phyloP scores from a whole-genome alignment of 2,113 vertebrate genomes.

The Psettodes erumei region DNA sequence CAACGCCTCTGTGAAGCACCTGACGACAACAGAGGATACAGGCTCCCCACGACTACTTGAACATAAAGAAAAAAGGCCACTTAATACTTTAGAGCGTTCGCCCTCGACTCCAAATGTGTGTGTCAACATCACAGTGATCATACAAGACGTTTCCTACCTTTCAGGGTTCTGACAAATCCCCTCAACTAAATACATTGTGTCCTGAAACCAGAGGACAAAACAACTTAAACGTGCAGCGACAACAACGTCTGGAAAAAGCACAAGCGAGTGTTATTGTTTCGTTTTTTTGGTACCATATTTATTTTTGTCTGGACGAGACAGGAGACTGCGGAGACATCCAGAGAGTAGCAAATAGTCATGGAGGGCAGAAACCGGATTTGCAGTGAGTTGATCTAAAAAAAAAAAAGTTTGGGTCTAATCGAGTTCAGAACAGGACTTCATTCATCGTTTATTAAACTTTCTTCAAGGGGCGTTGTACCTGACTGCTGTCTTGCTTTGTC shows the following conservation, averaged over 20 bases:
- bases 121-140: background rate
- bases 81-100: background rate
- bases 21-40: conserved; percentile 85
- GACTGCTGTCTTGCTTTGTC: conserved; percentile 78
- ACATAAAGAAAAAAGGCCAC: background rate
- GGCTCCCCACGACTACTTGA: conserved; percentile 76
- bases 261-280: background rate
- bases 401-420: background rate
- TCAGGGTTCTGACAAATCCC: conserved; percentile 84
- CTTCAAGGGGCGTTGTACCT: conserved; percentile 75
- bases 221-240: background rate
- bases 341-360: conserved; percentile 89
- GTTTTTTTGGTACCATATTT: conserved; percentile 86
- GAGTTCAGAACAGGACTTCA: conserved; percentile 1
- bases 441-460: background rate
- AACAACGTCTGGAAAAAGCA: background rate
- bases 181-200: conserved; percentile 93
- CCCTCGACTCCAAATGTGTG: background rate
- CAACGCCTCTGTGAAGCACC: conserved; percentile 95
- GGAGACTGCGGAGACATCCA: conserved; percentile 89
- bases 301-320: conserved; percentile 89
- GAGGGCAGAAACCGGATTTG: conserved; percentile 88
- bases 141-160: conserved; percentile 78
- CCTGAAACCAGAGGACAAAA: conserved; percentile 80
- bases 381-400: conserved; percentile 85